Evolutionary conservation across 2,113 vertebrate genomes (phyloP).

Genomic region (Echinops telfairi): DNA sequence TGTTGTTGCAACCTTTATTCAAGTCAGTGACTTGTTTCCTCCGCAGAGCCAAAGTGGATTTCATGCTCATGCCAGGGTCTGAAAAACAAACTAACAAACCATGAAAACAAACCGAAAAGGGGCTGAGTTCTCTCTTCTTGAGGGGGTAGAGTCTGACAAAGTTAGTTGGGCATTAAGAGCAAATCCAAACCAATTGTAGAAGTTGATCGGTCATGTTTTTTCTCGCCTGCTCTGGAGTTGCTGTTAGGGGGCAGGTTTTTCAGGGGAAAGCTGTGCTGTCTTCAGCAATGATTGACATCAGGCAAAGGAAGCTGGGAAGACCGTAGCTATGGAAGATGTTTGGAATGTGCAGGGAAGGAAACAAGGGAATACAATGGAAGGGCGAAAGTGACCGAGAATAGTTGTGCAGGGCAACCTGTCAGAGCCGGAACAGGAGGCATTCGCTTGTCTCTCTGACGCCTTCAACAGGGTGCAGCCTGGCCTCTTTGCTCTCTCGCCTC

Average conservation of each 20-base stretch:
- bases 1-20: constrained; percentile 51
- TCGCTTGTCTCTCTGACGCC: background rate
- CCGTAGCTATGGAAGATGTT: background rate
- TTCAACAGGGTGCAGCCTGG: background rate
- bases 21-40: background rate
- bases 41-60: constrained; percentile 30
- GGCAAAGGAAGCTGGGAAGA: constrained; percentile 18
- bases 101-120: constrained; percentile 13
- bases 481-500: background rate
- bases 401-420: background rate
- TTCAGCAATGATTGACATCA: constrained; percentile 49
- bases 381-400: background rate
- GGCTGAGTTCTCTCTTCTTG: constrained; percentile 22
- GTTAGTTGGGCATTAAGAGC: constrained; percentile 17
- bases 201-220: background rate
- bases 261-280: background rate
- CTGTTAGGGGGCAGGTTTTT: background rate
- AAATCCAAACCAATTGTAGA: constrained; percentile 16
- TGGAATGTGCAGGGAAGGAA: too few species aligned
- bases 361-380: background rate
- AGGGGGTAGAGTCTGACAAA: constrained; percentile 65
- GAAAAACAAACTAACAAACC: background rate
- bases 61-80: constrained; percentile 16
- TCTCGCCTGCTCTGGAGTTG: background rate
- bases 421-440: background rate